A percentile compares a stretch with the other conserved stretches of the same genome.
phyloP scores from a whole-genome alignment of 2,888 invertebrate species.

The Clitarchus hookeri region DNA sequence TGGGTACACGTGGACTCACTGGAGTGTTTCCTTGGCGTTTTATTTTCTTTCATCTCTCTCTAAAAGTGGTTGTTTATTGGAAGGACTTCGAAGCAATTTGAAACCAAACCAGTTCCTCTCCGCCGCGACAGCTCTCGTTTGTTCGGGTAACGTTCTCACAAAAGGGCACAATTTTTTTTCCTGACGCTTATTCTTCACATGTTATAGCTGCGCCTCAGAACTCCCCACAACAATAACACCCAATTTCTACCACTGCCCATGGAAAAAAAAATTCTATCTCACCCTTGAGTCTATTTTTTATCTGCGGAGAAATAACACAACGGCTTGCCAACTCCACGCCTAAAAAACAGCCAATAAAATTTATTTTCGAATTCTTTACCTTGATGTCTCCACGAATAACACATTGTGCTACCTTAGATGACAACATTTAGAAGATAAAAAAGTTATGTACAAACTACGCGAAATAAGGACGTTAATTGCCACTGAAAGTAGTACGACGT shows the following conservation, averaged over 20 bases:
- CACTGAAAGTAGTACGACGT: too few species aligned
- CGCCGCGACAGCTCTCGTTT: not conserved
- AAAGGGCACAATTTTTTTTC: not conserved
- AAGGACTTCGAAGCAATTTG: constrained; percentile 7
- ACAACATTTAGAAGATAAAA: not conserved
- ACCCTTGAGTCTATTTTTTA: not conserved
- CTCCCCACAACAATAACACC: not conserved
- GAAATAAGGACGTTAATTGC: too few species aligned
- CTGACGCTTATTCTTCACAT: not conserved
- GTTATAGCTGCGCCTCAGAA: not conserved
- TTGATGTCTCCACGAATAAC: not conserved
- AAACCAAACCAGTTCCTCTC: not conserved
- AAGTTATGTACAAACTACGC: too few species aligned
- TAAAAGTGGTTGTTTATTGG: not conserved
- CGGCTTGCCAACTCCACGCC: not conserved
- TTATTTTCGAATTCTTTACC: not conserved
- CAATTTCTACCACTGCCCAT: not conserved
- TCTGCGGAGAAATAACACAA: not conserved
- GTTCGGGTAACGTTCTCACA: not conserved
- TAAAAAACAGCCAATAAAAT: not conserved
- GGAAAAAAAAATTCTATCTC: not conserved
- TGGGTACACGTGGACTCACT: too few species aligned
- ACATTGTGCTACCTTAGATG: not conserved
- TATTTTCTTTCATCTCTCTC: not conserved
- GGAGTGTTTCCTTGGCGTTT: too few species aligned